These are phyloP conservation scores for Apodemus sylvaticus DNA, from an alignment of 2,113 vertebrate species.

Conservation along the genomic window DNA sequence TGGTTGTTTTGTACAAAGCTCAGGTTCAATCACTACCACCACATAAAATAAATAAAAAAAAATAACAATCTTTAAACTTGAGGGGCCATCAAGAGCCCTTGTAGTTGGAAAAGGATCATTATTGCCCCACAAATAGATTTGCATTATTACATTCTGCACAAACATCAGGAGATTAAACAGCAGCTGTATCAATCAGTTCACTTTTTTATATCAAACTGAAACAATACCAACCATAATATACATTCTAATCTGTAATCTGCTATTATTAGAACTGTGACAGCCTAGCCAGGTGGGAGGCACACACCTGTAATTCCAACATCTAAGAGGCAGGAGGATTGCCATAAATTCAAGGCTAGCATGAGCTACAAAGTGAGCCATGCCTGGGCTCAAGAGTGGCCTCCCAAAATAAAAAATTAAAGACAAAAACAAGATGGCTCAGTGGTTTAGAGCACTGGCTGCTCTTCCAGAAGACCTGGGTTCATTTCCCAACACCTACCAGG, in stretches of 20 bases:
- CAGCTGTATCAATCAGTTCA: slow-evolving; percentile 80
- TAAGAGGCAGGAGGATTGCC: neutral
- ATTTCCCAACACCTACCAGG: no score
- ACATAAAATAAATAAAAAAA: slow-evolving; percentile 56
- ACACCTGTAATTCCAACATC: neutral
- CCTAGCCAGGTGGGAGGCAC: neutral
- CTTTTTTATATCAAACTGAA: slow-evolving; percentile 59
- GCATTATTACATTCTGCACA: slow-evolving; percentile 62
- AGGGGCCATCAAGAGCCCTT: slow-evolving; percentile 64
- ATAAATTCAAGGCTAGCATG: neutral
- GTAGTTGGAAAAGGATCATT: slow-evolving; percentile 72
- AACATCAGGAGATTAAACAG: slow-evolving; percentile 72
- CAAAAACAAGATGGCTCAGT: neutral
- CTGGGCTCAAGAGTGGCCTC: neutral
- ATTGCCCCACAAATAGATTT: slow-evolving; percentile 78
- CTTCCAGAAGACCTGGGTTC: no score
- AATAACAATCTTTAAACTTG: slow-evolving; percentile 21
- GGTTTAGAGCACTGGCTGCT: no score
- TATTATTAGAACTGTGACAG: slow-evolving; percentile 40
- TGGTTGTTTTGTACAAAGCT: neutral
- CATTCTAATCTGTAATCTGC: slow-evolving; percentile 22
- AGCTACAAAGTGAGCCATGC: neutral
- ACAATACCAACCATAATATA: neutral
- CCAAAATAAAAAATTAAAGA: neutral
- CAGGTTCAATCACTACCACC: neutral